Percentiles rank a stretch among this genome's conserved stretches.
Conservation (phyloP, 2,888 invertebrate genomes). For the Formica aserva region DNA sequence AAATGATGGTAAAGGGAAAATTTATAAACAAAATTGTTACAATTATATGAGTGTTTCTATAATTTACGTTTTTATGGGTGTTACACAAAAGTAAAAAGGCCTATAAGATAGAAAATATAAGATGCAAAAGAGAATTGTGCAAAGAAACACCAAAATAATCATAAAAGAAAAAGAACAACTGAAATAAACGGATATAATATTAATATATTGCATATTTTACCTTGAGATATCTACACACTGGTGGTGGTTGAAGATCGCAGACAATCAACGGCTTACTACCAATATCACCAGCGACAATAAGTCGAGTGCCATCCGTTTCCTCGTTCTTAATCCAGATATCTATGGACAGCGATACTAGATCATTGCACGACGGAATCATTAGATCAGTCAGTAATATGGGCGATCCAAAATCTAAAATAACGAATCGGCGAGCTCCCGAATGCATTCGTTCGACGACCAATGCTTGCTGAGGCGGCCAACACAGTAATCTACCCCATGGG, state of each 20-base stretch:
- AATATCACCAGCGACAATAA: constrained; percentile 95
- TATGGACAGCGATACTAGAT: constrained; percentile 94
- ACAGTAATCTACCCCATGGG: constrained; percentile 92
- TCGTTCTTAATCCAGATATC: constrained; percentile 96
- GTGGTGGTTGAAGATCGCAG: constrained; percentile 96
- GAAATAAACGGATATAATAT: background rate
- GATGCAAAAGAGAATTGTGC: constrained; percentile 29
- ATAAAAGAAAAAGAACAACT: background rate
- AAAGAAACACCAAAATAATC: constrained; percentile 5
- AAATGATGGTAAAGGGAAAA: background rate
- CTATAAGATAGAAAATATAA: background rate
- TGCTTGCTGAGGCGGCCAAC: constrained; percentile 93
- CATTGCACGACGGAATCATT: constrained; percentile 92
- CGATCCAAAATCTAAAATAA: constrained; percentile 96
- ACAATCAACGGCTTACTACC: constrained; percentile 94
- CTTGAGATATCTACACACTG: constrained; percentile 95
- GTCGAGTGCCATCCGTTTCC: constrained; percentile 93
- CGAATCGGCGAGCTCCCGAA: constrained; percentile 96
- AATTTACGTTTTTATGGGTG: background rate
- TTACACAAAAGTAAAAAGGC: background rate
- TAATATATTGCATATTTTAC: constrained; percentile 84
- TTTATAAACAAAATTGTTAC: background rate
- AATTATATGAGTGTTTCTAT: background rate
- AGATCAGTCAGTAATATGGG: constrained; percentile 95
- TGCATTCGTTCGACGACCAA: constrained; percentile 97